A percentile compares a stretch with the other conserved stretches of the same genome.
Conservation (phyloP, 2,113 vertebrate species). For the Bubo blakistoni region DNA sequence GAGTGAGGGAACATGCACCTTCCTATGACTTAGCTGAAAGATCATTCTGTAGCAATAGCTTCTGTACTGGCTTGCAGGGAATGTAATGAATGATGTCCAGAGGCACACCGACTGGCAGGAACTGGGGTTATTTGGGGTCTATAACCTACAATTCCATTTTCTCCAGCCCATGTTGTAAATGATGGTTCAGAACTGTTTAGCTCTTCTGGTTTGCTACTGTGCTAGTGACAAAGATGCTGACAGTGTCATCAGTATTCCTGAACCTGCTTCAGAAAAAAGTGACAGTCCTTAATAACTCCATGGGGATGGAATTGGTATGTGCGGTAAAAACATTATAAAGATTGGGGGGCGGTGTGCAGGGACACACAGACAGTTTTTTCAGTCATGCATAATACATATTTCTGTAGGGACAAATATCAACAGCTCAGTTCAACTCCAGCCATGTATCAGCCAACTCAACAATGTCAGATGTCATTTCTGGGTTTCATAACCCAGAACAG, state of each 20-base stretch:
- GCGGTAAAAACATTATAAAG: not conserved
- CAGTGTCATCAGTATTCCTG: not conserved
- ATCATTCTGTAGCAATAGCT: not conserved
- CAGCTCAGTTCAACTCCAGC: not conserved
- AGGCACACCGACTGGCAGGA: not conserved
- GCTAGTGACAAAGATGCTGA: not conserved
- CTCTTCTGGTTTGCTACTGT: not conserved
- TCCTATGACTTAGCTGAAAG: not conserved
- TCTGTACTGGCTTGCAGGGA: not conserved
- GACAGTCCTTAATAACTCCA: not conserved
- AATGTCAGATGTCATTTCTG: not conserved
- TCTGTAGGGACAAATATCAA: not conserved
- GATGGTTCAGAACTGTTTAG: not conserved
- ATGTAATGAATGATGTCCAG: not conserved
- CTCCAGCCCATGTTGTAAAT: not conserved
- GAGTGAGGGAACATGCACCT: not conserved
- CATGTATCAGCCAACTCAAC: not conserved
- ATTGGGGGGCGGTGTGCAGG: accelerated
- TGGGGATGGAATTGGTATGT: not conserved
- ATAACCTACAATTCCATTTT: not conserved
- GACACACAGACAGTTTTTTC: not conserved
- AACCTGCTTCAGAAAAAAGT: not conserved
- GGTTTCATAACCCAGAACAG: not conserved
- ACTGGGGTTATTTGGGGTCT: not conserved
- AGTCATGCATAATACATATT: not conserved